phyloP scores from a whole-genome alignment of 2,113 vertebrate genomes.

The Mus pahari region DNA sequence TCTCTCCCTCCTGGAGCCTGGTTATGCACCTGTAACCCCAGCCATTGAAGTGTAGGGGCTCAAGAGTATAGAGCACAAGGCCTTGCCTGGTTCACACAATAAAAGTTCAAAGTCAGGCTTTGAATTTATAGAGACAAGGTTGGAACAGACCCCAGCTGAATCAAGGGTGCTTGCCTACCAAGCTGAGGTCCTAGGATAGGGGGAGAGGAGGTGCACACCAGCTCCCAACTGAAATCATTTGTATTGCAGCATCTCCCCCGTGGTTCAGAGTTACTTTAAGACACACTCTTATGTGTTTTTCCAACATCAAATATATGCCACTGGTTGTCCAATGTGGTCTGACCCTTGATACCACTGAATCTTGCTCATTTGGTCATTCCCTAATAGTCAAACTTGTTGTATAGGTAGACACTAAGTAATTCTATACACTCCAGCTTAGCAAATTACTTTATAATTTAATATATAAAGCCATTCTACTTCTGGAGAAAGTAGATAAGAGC shows the following conservation, averaged over 20 bases:
- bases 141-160: neutral
- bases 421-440: slow-evolving; percentile 61
- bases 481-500: slow-evolving; percentile 53
- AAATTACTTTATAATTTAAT: slow-evolving; percentile 74
- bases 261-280: slow-evolving; percentile 19
- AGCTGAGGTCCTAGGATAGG: too few relatives aligned
- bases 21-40: neutral
- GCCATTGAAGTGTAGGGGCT: neutral
- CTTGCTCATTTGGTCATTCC: slow-evolving; percentile 32
- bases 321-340: neutral
- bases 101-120: neutral
- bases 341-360: neutral
- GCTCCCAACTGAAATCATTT: neutral
- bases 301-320: neutral
- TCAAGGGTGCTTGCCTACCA: neutral
- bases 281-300: slow-evolving; percentile 6
- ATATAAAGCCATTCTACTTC: slow-evolving; percentile 62
- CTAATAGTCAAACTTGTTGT: slow-evolving; percentile 62
- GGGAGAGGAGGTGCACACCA: too few relatives aligned
- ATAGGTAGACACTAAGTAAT: slow-evolving; percentile 52
- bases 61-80: neutral
- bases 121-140: neutral
- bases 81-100: neutral
- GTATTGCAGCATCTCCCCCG: neutral
- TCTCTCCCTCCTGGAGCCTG: too few relatives aligned